Evolutionary conservation across 2,797 vertebrate genomes (phyloP).

Genomic region (Bryconaethiops microstoma): DNA sequence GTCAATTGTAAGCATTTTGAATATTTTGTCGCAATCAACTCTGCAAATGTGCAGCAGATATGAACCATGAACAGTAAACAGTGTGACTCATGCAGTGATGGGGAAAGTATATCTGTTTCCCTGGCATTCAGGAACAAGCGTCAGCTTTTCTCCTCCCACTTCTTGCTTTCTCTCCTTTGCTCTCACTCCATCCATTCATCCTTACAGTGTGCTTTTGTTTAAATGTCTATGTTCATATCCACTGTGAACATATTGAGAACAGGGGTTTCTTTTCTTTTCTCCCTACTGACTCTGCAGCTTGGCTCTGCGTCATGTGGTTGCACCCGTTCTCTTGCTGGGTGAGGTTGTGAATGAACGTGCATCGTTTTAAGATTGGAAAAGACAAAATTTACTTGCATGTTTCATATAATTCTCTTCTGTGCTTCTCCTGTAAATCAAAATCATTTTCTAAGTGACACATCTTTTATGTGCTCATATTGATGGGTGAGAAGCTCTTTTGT

Average conservation of each 20-base stretch:
- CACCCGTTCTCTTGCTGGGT: conserved; percentile 28
- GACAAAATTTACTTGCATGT: too few relatives aligned
- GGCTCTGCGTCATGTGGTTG: conserved; percentile 19
- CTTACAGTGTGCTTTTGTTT: not conserved
- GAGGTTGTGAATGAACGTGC: not conserved
- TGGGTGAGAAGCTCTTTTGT: not conserved
- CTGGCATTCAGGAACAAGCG: not conserved
- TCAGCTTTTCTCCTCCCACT: conserved; percentile 11
- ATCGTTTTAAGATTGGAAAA: not conserved
- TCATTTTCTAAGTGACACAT: not conserved
- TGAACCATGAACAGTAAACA: not conserved
- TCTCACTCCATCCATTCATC: too few relatives aligned
- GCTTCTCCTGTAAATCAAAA: not conserved
- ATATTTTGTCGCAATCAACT: not conserved
- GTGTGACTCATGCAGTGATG: conserved; percentile 18
- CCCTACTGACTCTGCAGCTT: conserved; percentile 23
- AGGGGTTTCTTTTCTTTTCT: not conserved
- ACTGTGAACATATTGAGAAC: not conserved
- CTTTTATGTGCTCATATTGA: not conserved
- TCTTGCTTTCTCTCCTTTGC: not conserved
- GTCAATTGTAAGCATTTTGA: too few relatives aligned
- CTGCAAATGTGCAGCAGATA: not conserved
- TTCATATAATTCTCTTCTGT: not conserved
- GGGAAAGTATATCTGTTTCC: conserved; percentile 1
- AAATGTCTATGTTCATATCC: not conserved